Conservation (phyloP, 2,888 invertebrate species). For the Didymodactylos carnosus region DNA sequence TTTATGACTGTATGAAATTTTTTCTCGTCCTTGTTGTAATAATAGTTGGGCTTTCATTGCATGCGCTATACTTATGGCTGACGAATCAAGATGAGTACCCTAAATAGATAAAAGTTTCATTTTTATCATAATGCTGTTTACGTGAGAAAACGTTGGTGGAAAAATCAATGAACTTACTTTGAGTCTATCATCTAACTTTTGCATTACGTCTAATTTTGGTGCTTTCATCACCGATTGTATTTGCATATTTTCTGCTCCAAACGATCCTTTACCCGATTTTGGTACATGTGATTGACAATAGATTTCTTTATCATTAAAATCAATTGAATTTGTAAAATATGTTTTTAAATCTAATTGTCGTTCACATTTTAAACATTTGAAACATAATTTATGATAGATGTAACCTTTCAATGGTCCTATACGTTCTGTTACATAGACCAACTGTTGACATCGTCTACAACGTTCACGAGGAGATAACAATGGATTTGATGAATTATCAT, state of each 20-base stretch:
- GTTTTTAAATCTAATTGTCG: conserved; percentile 29
- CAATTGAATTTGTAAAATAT: conserved; percentile 28
- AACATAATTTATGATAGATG: conserved; percentile 90
- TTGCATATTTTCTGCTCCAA: conserved; percentile 10
- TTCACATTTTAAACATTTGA: conserved; percentile 79
- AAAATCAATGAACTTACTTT: too few species aligned
- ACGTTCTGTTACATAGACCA: conserved; percentile 10
- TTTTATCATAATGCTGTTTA: too few species aligned
- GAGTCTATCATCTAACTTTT: conserved; percentile 8
- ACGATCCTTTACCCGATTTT: conserved; percentile 7
- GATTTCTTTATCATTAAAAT: conserved; percentile 25
- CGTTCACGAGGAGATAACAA: not conserved
- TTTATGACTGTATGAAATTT: conserved; percentile 23
- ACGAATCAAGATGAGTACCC: not conserved
- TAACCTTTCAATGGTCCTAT: conserved; percentile 70
- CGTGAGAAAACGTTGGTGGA: too few species aligned
- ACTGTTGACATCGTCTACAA: conserved; percentile 6
- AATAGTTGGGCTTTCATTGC: conserved; percentile 26
- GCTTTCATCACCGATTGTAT: conserved; percentile 12
- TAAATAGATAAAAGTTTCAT: not conserved
- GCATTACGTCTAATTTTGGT: conserved; percentile 14
- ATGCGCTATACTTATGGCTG: conserved; percentile 46
- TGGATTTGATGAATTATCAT: not conserved
- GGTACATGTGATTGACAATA: conserved; percentile 21
- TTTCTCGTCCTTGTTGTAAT: conserved; percentile 19